These are phyloP conservation scores for Patella pellucida DNA, from an alignment of 2,888 invertebrate genomes.

Conservation along the genomic window DNA sequence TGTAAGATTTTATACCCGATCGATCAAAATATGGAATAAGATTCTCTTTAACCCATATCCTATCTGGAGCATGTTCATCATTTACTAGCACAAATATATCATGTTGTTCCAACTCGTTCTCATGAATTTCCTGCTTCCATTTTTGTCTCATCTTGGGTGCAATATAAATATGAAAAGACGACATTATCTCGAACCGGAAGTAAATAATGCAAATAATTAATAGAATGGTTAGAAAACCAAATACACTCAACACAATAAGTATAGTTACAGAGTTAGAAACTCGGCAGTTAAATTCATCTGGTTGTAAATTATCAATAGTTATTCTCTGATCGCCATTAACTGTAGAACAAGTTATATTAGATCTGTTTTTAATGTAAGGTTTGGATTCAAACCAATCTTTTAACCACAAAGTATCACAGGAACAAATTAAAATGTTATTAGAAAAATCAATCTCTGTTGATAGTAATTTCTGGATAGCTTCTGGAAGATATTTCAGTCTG, in stretches of 20 bases:
- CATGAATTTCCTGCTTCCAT: background rate
- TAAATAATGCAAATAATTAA: background rate
- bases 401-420: background rate
- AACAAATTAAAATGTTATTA: background rate
- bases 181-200: background rate
- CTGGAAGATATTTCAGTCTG: background rate
- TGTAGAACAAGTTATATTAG: constrained; percentile 1
- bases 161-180: background rate
- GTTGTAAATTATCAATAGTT: no score
- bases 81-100: background rate
- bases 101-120: background rate
- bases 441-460: background rate
- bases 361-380: background rate
- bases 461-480: constrained; percentile 2
- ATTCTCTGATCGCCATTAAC: background rate
- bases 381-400: background rate
- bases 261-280: no score
- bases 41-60: background rate
- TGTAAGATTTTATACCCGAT: no score
- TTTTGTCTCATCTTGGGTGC: background rate
- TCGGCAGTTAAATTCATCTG: background rate
- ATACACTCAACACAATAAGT: background rate
- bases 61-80: background rate
- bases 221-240: background rate
- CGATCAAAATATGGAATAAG: no score